Percentiles rank a stretch among this genome's conserved stretches.
These are phyloP conservation scores for Aramus guarauna DNA, from an alignment of 2,113 vertebrate genomes.

Conservation along the genomic window DNA sequence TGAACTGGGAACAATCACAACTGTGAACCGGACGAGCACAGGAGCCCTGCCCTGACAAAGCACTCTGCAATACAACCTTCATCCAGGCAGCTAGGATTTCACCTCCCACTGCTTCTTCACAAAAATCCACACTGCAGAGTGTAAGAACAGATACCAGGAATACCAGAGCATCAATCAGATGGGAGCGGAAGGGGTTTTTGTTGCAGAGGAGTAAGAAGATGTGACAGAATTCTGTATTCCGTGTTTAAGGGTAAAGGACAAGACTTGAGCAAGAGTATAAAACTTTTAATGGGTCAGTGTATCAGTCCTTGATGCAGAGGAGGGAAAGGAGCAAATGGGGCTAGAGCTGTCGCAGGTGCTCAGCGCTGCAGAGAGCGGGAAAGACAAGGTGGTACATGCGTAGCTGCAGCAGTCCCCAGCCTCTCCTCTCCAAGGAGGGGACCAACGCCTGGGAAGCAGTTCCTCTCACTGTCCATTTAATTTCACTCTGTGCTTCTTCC, in stretches of 20 bases:
- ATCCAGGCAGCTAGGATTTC: neutral
- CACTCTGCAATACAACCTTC: neutral
- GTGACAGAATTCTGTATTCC: neutral
- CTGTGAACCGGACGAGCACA: neutral
- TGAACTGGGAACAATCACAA: neutral
- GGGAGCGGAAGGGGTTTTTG: neutral
- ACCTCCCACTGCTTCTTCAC: neutral
- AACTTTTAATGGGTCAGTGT: constrained; percentile 35
- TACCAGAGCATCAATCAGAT: neutral
- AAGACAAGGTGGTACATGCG: neutral
- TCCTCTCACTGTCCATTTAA: neutral
- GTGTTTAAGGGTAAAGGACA: neutral
- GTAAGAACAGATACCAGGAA: neutral
- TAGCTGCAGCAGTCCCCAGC: neutral
- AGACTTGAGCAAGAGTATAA: neutral
- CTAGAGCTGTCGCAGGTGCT: neutral
- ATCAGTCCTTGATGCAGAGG: neutral
- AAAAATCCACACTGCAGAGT: neutral
- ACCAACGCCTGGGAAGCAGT: neutral
- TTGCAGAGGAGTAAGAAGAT: neutral
- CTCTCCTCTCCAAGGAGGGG: neutral
- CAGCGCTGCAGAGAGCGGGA: neutral
- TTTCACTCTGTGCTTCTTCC: constrained; percentile 55
- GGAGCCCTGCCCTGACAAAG: neutral
- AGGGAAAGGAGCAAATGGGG: neutral